These are phyloP conservation scores for Polietes domitor DNA, from an alignment of 2,888 invertebrate species.

Conservation along the genomic window DNA sequence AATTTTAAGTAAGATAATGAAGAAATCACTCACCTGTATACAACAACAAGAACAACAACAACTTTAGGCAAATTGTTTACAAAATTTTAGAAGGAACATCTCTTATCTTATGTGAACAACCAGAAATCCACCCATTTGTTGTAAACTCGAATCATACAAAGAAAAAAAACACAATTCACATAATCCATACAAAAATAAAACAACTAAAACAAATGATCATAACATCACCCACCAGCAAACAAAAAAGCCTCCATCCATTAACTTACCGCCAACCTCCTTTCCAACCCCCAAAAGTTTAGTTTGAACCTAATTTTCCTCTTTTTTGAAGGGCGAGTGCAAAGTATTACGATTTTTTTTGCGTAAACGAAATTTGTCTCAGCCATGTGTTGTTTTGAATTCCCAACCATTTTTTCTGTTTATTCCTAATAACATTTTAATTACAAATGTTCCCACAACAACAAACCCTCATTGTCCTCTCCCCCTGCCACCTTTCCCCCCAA, in stretches of 20 bases:
- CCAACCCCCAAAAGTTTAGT: not conserved
- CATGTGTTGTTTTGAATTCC: slow-evolving; percentile 25
- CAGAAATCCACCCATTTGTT: slow-evolving; percentile 67
- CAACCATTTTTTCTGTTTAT: slow-evolving; percentile 46
- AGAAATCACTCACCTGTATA: slow-evolving; percentile 32
- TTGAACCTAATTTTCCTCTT: slow-evolving; percentile 3
- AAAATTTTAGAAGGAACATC: not conserved
- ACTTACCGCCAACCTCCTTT: slow-evolving; percentile 13
- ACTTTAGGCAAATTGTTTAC: slow-evolving; percentile 19
- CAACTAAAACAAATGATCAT: slow-evolving; percentile 21
- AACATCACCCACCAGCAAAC: slow-evolving; percentile 20
- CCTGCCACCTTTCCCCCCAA: slow-evolving; percentile 9
- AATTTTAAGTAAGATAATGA: not conserved
- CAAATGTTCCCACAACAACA: not conserved
- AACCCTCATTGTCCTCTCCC: not conserved
- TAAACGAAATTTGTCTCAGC: not conserved
- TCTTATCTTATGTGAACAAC: slow-evolving; percentile 41
- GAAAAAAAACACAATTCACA: slow-evolving; percentile 20
- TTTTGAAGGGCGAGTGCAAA: not conserved
- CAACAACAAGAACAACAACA: not conserved
- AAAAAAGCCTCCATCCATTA: slow-evolving; percentile 27
- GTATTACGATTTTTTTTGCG: slow-evolving; percentile 17
- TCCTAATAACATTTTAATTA: slow-evolving; percentile 53
- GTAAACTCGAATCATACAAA: slow-evolving; percentile 51
- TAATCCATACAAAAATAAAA: slow-evolving; percentile 21